Evolutionary conservation across 2,888 invertebrate species (phyloP), one percentile per base, ranked within the genome.

Genomic region (Heliconius hortense): DNA sequence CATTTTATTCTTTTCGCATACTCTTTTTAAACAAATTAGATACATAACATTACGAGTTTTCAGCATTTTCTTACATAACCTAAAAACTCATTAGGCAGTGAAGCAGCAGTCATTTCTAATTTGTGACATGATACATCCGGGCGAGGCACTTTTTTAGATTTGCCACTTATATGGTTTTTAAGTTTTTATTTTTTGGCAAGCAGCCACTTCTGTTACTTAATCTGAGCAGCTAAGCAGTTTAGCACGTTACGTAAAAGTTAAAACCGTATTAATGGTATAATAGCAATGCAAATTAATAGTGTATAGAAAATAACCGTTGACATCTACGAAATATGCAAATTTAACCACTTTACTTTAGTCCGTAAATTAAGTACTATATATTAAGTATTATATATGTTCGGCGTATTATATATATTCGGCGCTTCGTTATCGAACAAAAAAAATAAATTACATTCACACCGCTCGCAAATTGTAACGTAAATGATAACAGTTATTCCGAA

Each of bases 381-480:
- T n/a, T n/a, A n/a, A n/a, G n/a, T n/a, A n/a, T n/a, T n/a, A n/a
- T n/a, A n/a, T n/a, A n/a, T n/a, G n/a, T n/a, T n/a, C n/a, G n/a
- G n/a, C n/a, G n/a, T n/a, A n/a, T n/a, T n/a, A n/a, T n/a, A n/a
- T n/a, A n/a, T n/a, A n/a, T n/a, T n/a, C n/a, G n/a, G n/a, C n/a
- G n/a, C n/a, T n/a, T n/a, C n/a, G n/a, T n/a, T n/a, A n/a, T n/a
- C n/a, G n/a, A n/a, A n/a, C n/a, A n/a, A n/a, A n/a, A n/a, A n/a
- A n/a, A n/a, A n/a, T n/a, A n/a, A n/a, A n/a, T n/a, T n/a, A n/a
- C n/a, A n/a, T n/a, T 39, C 39, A 43, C 53, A 31, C 24, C 13
- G 60, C 71, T 26, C 26, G 60, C 59, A 71, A 71, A 28, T 24
- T 21, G 53, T 69, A 53, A 48, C 69, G 48, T 56, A 71, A 74